Conservation (phyloP, 2,888 invertebrate genomes). For the Drosophila anomalata region DNA sequence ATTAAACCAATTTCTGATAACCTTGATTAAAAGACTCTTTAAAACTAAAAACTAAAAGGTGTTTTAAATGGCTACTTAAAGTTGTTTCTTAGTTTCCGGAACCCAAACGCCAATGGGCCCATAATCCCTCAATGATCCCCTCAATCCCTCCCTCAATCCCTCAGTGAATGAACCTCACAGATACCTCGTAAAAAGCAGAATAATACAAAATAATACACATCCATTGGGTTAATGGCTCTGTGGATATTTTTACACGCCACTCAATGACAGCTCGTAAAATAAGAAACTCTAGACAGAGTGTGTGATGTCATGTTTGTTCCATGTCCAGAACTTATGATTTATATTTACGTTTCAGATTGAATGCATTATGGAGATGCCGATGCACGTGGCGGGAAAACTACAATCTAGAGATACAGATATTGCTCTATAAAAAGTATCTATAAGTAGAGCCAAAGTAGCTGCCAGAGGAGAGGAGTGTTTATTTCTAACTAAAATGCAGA, state of each 20-base stretch:
- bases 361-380: not conserved
- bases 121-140: too few relatives aligned
- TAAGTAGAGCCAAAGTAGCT: not conserved
- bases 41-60: not conserved
- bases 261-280: slow-evolving; percentile 39
- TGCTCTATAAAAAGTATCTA: not conserved
- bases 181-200: slow-evolving; percentile 7
- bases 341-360: slow-evolving; percentile 9
- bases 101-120: too few relatives aligned
- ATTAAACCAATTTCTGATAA: not conserved
- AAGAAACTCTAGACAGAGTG: slow-evolving; percentile 28
- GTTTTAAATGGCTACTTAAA: not conserved
- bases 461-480: not conserved
- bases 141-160: too few relatives aligned
- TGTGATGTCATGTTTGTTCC: slow-evolving; percentile 42
- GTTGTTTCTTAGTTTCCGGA: not conserved
- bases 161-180: slow-evolving; percentile 5
- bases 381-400: not conserved
- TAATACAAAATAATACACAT: slow-evolving; percentile 7
- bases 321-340: slow-evolving; percentile 32
- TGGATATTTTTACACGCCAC: slow-evolving; percentile 15
- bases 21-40: not conserved
- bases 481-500: slow-evolving; percentile 39
- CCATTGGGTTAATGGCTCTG: slow-evolving; percentile 15
- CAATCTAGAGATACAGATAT: too few relatives aligned